phyloP scores from a whole-genome alignment of 2,888 invertebrate genomes.

The Sepioteuthis lessoniana region DNA sequence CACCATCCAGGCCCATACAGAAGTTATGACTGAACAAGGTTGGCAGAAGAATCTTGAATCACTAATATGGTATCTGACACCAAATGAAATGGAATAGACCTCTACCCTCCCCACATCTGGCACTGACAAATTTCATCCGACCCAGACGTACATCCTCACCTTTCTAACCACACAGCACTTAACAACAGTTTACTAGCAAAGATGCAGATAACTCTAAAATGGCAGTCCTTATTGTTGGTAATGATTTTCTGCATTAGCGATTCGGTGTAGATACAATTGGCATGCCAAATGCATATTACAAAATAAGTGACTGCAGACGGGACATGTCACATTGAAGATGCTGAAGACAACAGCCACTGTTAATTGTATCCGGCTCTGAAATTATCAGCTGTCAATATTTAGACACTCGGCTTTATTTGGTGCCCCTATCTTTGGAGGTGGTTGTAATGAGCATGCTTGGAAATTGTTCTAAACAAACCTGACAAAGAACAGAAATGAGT shows the following conservation, averaged over 20 bases:
- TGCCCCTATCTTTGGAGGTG: not conserved
- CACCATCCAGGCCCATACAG: not conserved
- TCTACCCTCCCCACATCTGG: not conserved
- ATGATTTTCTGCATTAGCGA: not conserved
- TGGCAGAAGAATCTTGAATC: constrained; percentile 17
- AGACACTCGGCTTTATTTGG: not conserved
- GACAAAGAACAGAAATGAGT: constrained; percentile 6
- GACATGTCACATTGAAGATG: not conserved
- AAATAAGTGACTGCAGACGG: constrained; percentile 1
- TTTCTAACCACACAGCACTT: not conserved
- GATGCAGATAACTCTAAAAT: not conserved
- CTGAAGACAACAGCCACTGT: not conserved
- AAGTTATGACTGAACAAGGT: not conserved
- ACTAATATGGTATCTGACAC: constrained; percentile 4
- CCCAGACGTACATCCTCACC: not conserved
- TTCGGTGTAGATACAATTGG: not conserved
- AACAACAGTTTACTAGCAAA: not conserved
- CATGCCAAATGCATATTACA: not conserved
- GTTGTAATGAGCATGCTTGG: not conserved
- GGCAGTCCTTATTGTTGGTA: constrained; percentile 16
- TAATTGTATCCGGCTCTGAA: constrained; percentile 33
- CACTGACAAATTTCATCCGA: not conserved
- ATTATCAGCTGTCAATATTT: not conserved
- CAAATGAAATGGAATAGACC: not conserved
- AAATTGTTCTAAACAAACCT: not conserved